phyloP scores from a whole-genome alignment of 1,140 invertebrate genomes.

The Stenopsyche tienmushanensis region DNA sequence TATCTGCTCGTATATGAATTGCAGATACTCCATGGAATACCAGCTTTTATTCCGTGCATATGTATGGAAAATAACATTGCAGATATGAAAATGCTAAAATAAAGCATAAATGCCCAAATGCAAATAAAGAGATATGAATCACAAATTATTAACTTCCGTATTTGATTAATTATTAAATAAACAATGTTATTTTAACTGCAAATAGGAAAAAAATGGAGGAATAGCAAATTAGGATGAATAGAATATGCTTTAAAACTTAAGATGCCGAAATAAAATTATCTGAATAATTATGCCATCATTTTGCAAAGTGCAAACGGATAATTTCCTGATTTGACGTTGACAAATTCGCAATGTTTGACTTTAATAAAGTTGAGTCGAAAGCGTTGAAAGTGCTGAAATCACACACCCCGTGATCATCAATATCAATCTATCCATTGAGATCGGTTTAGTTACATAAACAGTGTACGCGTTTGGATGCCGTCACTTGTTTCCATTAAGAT shows the following conservation, averaged over 20 bases:
- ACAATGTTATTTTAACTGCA: no score
- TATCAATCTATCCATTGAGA: not conserved
- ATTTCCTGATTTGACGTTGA: no score
- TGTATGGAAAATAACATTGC: no score
- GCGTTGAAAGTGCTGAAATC: not conserved
- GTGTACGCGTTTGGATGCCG: not conserved
- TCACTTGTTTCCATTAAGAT: not conserved
- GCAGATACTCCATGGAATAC: not conserved
- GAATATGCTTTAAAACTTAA: not conserved
- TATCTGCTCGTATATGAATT: not conserved
- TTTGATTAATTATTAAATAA: no score
- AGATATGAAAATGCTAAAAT: no score
- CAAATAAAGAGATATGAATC: no score
- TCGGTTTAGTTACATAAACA: not conserved
- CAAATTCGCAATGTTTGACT: no score
- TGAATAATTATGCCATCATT: not conserved
- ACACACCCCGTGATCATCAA: not conserved
- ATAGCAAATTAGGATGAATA: no score
- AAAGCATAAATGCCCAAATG: no score
- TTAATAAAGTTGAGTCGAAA: not conserved
- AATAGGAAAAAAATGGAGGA: no score
- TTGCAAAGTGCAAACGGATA: no score
- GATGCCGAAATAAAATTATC: not conserved
- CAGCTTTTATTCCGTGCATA: not conserved
- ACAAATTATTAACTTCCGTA: no score